Evolutionary conservation across 2,888 invertebrate genomes (phyloP).

Genomic region (Pecten maximus): DNA sequence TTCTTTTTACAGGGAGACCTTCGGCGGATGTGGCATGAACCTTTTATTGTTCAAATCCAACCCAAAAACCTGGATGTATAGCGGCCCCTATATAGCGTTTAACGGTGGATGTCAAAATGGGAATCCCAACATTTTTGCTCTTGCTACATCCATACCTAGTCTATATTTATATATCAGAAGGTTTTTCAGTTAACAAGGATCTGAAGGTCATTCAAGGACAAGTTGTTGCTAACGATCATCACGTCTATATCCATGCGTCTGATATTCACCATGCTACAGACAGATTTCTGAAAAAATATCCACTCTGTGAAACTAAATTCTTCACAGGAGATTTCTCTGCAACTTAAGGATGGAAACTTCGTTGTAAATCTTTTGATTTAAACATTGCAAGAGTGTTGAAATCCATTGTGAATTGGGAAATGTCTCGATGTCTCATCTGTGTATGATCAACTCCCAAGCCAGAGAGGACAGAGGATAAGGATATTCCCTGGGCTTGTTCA

Average conservation of each 20-base stretch:
- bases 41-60: slow-evolving; percentile 75
- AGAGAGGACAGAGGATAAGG: neutral
- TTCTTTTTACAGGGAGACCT: slow-evolving; percentile 91
- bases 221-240: neutral
- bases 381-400: neutral
- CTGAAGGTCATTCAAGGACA: slow-evolving; percentile 4
- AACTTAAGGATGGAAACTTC: neutral
- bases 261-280: neutral
- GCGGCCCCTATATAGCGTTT: neutral
- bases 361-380: neutral
- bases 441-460: neutral
- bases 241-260: neutral
- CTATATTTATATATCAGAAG: neutral
- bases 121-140: neutral
- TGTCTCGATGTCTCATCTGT: neutral
- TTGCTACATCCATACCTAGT: neutral
- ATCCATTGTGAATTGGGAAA: neutral
- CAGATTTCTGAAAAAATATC: neutral
- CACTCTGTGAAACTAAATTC: neutral
- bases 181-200: neutral
- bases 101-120: neutral
- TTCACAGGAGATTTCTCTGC: neutral
- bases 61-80: slow-evolving; percentile 80
- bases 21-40: slow-evolving; percentile 97
- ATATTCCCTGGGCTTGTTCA: neutral